Evolutionary conservation across 1,140 invertebrate species (phyloP), one percentile per base, ranked within the genome.

Genomic region (Pararge aegeria): DNA sequence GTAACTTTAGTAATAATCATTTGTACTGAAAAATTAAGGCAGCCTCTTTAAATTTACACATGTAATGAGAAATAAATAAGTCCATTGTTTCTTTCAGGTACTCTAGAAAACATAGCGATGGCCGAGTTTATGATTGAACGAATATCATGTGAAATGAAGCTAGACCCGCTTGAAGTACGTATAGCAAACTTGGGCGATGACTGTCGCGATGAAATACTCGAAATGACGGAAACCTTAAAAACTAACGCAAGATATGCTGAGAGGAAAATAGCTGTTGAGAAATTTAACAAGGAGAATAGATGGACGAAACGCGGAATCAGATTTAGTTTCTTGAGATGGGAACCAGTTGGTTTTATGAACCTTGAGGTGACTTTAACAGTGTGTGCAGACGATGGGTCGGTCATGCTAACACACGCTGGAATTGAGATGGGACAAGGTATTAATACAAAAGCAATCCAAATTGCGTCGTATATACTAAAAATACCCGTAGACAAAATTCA

Each of bases 371-470:
- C 93, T 19, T 89, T 97, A 4, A 92, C 94, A 0, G 92, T 97
- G 34, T 95, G 94, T 81, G 92, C 93, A 30, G 84, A 88, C 1
- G 96, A 97, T 87, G 95, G 95, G 1, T 94, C 94, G 0, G 94
- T 97, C 3, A 91, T 92, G 0, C 90, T 97, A 27, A 88, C 91
- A 6, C 95, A 96, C 72, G 94, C 93, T 40, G 96, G 95, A 27
- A 92, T 96, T 40, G 96, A 97, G 91, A 94, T 94, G 80, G 96
- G 96, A 3, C 96, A 97, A 90, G 96, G 96, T 12, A 92, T 97
- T 50, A 95, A 93, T 65, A 93, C 93, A 0, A 87, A 95, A 94
- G 92, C 94, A 0, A 92, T 92, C 38, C 95, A 97, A 91, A 92
- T 94, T 5, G 93, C 91, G 55, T 95, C 95, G 3, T 91, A 94